Base-by-base conservation (phyloP, 2,888 invertebrate genomes). In the Agrotis clavis region DNA sequence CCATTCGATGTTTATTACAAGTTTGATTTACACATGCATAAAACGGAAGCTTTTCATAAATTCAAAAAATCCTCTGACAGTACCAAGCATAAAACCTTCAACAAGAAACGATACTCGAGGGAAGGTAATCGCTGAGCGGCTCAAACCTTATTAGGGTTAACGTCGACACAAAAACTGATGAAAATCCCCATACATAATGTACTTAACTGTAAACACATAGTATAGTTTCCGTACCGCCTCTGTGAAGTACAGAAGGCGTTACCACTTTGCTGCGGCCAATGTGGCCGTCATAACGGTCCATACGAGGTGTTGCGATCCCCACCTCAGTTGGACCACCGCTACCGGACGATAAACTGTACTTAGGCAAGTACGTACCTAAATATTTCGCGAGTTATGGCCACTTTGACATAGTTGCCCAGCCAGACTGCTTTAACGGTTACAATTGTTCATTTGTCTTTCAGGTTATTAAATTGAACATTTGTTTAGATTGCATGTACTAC, bases 261-360 rank as follows among this genome's bases (percentile, higher is more conserved):
- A 82, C 87, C 82, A 69, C 60, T 74, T 56, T 67, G 67, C 76
- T 72, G 71, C 63, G 82, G 77, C 90, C 89, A 90, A 90, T 90
- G 87, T 89, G 86, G 86, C 74, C 72, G 81, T 71, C 75, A 87
- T 91, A 91, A 91, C 91, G 90, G 91, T 86, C 76, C 72, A 67
- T 53, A 56, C 51, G 79, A 89, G 89, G 88, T 87, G 89, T 86
- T 80, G 51, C 86, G 73, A 87, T 84, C 88, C 86, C 89, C 90
- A 74, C 89, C 87, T 78, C 57, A 60, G 74, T 59, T 78, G 77
- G 83, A 80, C 80, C 82, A 86, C 75, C 82, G 86, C 88, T 86
- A 82, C 83, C 76, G 74, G 66, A 77, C 77, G 68, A 64, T 72
- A 73, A 85, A 87, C 87, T 84, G 88, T 89, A 86, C 87, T 86